Evolutionary conservation across 2,797 vertebrate species (phyloP).

Genomic region (Aselliscus stoliczkanus): DNA sequence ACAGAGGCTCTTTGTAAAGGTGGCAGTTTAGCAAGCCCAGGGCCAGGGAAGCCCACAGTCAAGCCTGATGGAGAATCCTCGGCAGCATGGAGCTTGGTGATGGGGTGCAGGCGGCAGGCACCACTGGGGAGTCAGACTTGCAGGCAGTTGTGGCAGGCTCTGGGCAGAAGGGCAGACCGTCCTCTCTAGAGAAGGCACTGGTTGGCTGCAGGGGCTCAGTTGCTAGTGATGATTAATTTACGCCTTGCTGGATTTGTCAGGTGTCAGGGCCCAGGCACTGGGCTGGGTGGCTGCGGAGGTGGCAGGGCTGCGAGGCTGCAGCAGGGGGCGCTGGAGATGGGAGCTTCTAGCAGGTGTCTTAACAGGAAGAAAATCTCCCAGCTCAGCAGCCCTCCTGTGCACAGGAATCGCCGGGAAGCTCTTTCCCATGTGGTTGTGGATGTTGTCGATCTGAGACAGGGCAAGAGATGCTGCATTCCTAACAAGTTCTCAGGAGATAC

Average conservation of each 20-base stretch:
- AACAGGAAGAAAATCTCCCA: not conserved
- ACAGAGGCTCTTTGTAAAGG: not conserved
- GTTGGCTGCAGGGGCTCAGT: slow-evolving; percentile 58
- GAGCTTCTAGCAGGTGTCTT: not conserved
- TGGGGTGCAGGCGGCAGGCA: not conserved
- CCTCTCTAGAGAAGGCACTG: slow-evolving; percentile 57
- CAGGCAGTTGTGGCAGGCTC: slow-evolving; percentile 29
- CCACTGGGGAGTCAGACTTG: slow-evolving; percentile 35
- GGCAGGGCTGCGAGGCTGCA: not conserved
- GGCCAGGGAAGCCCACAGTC: fast-evolving
- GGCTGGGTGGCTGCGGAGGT: not conserved
- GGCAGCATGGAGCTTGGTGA: fast-evolving
- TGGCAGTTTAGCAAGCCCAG: not conserved
- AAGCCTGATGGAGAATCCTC: not conserved
- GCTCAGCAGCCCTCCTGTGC: not conserved
- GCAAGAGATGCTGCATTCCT: not conserved
- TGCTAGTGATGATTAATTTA: slow-evolving; percentile 76
- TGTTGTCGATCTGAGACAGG: not conserved
- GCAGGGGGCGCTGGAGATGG: not conserved
- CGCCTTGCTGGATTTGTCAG: slow-evolving; percentile 58
- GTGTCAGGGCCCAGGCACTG: not conserved
- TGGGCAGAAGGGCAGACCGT: slow-evolving; percentile 67
- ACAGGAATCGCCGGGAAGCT: not conserved
- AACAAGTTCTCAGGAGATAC: not conserved
- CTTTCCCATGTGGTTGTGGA: not conserved